These are phyloP conservation scores for Camponotus floridanus DNA, from an alignment of 1,140 invertebrate species.

Conservation along the genomic window DNA sequence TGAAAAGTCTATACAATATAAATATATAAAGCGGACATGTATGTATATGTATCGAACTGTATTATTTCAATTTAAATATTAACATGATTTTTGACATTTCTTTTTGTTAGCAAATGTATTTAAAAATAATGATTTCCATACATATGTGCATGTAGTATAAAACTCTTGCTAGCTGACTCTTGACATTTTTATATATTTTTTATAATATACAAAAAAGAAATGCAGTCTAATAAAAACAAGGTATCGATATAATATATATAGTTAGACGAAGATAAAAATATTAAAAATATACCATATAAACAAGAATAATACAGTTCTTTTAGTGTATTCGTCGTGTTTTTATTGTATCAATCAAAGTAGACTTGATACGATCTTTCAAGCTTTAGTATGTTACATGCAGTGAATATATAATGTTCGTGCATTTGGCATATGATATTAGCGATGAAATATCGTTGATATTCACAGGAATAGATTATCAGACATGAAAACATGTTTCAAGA, in stretches of 20 bases:
- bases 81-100: neutral
- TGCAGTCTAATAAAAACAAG: conserved; percentile 19
- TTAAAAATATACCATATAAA: neutral
- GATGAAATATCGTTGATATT: conserved; percentile 10
- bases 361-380: conserved; percentile 28
- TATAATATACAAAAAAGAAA: conserved; percentile 19
- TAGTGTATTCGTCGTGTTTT: conserved; percentile 1
- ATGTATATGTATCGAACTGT: neutral
- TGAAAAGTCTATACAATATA: too few relatives aligned
- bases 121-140: neutral
- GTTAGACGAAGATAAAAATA: conserved; percentile 17
- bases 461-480: neutral
- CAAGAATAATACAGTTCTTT: conserved; percentile 22
- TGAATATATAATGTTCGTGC: neutral
- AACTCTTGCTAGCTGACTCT: conserved; percentile 19
- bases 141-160: neutral
- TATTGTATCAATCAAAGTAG: conserved; percentile 33
- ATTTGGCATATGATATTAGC: conserved; percentile 41
- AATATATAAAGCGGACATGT: too few relatives aligned
- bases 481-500: neutral
- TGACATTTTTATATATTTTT: conserved; percentile 37
- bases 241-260: conserved; percentile 3
- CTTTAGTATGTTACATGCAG: neutral
- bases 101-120: neutral
- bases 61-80: conserved; percentile 10